phyloP scores from a whole-genome alignment of 2,113 vertebrate genomes.

The Myotis yumanensis region DNA sequence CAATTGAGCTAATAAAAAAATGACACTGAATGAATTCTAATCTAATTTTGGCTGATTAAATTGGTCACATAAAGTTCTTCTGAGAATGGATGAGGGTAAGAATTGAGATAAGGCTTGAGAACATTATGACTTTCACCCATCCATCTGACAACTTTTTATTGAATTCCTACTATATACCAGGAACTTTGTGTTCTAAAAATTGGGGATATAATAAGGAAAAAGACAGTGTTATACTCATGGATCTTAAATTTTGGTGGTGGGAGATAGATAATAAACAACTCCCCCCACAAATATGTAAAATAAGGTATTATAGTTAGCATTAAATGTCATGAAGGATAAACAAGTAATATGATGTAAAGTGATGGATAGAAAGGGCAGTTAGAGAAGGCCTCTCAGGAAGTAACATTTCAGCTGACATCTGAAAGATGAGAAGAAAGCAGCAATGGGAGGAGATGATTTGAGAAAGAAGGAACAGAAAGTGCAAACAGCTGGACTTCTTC shows the following conservation, averaged over 20 bases:
- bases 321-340: neutral
- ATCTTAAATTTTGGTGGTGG: slow-evolving; percentile 21
- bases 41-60: neutral
- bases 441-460: neutral
- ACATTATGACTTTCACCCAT: neutral
- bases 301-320: neutral
- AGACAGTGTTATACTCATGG: neutral
- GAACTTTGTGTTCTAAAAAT: neutral
- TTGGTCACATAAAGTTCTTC: neutral
- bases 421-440: neutral
- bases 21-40: neutral
- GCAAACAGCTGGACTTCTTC: neutral
- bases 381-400: neutral
- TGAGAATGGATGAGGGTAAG: slow-evolving; percentile 11
- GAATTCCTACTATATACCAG: neutral
- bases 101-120: slow-evolving; percentile 20
- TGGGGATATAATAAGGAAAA: neutral
- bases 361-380: neutral
- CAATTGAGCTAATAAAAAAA: slow-evolving; percentile 11
- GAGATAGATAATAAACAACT: neutral
- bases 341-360: neutral
- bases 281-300: neutral
- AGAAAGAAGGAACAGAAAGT: neutral
- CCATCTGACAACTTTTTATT: neutral
- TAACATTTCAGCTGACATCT: neutral